A percentile compares a stretch with the other conserved stretches of the same genome.
Conservation (phyloP, 2,113 vertebrate species). For the Telmatochromis sp. region DNA sequence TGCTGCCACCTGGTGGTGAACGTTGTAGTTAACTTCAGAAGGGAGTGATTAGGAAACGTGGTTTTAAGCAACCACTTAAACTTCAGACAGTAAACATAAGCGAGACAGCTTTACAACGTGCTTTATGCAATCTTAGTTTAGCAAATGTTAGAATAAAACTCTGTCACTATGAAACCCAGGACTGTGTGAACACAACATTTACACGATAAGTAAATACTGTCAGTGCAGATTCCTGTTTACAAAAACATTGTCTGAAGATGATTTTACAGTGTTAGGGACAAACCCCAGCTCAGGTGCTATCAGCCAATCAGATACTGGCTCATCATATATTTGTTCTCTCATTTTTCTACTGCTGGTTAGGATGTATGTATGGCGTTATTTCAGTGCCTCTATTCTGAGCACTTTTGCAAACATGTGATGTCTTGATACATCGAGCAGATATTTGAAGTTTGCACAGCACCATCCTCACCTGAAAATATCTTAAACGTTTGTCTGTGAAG, state of each 20-base stretch:
- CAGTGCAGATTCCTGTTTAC: background rate
- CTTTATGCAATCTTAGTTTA: background rate
- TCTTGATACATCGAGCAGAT: background rate
- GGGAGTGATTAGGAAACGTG: background rate
- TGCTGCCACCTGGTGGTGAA: background rate
- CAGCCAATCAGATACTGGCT: background rate
- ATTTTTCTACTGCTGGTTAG: background rate
- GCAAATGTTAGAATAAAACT: background rate
- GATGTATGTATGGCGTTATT: background rate
- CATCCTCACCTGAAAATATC: background rate
- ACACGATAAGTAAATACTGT: background rate
- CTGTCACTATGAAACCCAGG: fast-evolving
- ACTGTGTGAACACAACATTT: background rate
- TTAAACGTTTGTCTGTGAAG: background rate
- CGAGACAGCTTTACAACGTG: background rate
- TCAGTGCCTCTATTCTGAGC: background rate
- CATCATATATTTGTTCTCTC: background rate
- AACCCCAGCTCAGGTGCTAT: background rate
- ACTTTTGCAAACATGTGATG: background rate
- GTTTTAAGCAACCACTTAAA: background rate
- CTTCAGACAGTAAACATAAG: background rate
- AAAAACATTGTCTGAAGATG: background rate
- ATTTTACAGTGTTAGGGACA: background rate
- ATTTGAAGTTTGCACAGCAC: background rate
- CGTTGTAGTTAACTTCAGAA: background rate